Evolutionary conservation across 2,113 vertebrate species (phyloP), one percentile per base, ranked within the genome.

Genomic region (Catharus minimus): DNA sequence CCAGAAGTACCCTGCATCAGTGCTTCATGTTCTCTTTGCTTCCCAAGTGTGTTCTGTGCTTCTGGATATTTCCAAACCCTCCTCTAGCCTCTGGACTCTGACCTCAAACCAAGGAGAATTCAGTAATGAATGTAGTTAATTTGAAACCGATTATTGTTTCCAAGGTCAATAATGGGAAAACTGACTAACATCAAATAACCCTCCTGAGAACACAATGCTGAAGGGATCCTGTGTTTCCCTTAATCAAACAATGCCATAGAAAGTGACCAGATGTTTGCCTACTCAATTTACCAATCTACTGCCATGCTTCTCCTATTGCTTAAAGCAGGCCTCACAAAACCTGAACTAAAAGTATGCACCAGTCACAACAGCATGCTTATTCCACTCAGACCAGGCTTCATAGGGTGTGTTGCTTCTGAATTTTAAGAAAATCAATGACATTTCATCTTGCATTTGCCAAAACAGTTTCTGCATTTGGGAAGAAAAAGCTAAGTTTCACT

Each of bases 71-170:
- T 74, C 67, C 57, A 94, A 88, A 74, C 60, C 4, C 7, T 88
- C 27, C 43, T 65, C 55, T 41, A 80, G 56, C 36, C 52, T 78
- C 61, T 86, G 76, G 76, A 92, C 83, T 94, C 73, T 78, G 80
- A 86, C 52, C 60, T 74, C 36, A 67, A 86, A 81, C 24, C 0
- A 5, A 94, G 68, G 33, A 87, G 66, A 85, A 72, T 55, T 89
- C 81, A 65, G 26, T 65, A 69, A 61, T 73, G 53, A 73, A 75
- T 46, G 46, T 4, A 92, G 69, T 87, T 94, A 75, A 79, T 85
- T 94, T 87, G 91, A 95, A 89, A 91, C 69, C 23, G 7, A 81
- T 86, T 82, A 53, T 74, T 89, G 75, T 94, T 92, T 90, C 78
- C 82, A 65, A 93, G 62, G 74, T 84, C 74, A 92, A 39, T 76